phyloP scores from a whole-genome alignment of 2,113 vertebrate genomes.

The Fregetta grallaria region DNA sequence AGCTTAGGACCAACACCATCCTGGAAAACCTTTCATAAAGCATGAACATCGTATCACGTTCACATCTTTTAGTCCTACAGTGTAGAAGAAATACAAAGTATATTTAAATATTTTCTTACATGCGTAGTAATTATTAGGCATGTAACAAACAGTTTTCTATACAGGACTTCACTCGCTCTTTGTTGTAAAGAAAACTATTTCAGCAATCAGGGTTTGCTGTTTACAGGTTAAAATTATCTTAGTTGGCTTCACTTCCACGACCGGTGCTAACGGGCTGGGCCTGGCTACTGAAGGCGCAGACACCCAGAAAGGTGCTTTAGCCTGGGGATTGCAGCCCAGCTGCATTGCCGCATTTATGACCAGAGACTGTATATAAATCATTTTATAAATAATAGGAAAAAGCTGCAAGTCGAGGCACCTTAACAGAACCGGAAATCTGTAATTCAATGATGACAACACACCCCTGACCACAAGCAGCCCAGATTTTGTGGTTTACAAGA shows the following conservation, averaged over 20 bases:
- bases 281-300: background rate
- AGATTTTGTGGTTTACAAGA: background rate
- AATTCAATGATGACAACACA: background rate
- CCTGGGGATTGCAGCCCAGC: background rate
- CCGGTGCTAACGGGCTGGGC: background rate
- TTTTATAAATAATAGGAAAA: background rate
- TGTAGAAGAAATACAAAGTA: rapidly evolving
- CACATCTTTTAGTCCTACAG: background rate
- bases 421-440: background rate
- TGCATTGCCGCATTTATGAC: background rate
- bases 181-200: background rate
- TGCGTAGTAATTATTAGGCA: background rate
- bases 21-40: background rate
- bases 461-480: background rate
- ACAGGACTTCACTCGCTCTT: background rate
- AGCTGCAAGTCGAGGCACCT: background rate
- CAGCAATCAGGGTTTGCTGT: background rate
- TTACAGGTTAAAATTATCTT: background rate
- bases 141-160: background rate
- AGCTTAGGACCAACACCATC: background rate
- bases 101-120: background rate
- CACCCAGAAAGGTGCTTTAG: background rate
- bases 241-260: background rate
- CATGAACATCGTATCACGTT: background rate
- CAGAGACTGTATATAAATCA: background rate